Conservation (phyloP, 35 echinoderm and acorn worm genomes). For the Ophioderma brevispina region DNA sequence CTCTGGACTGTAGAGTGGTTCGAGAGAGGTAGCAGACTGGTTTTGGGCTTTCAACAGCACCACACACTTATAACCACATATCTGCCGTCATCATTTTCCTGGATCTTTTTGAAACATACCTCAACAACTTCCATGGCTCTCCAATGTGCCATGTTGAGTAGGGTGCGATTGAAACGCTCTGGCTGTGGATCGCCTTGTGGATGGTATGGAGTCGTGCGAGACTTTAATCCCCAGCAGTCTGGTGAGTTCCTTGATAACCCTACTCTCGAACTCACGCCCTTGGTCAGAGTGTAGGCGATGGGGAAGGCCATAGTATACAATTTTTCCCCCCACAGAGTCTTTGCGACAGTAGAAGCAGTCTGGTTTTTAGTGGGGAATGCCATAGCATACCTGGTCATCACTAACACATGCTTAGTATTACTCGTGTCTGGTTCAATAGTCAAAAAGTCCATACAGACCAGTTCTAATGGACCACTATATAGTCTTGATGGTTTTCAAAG, state of each 20-base stretch:
- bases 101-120: too few species aligned
- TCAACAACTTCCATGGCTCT: conserved; percentile 33
- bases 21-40: too few species aligned
- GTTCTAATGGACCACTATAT: conserved; percentile 38
- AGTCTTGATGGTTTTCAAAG: conserved; percentile 42
- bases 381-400: conserved; percentile 35
- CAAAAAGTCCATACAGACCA: conserved; percentile 68
- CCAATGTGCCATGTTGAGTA: conserved; percentile 53
- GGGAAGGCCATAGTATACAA: conserved; percentile 58
- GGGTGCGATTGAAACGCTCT: conserved; percentile 48
- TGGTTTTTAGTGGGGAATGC: conserved; percentile 62
- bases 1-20: too few species aligned
- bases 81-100: too few species aligned
- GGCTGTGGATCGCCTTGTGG: conserved; percentile 57
- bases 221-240: conserved; percentile 30
- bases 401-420: conserved; percentile 18
- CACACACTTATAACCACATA: too few species aligned
- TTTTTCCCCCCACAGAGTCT: conserved; percentile 31
- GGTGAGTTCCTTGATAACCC: conserved; percentile 35
- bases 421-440: conserved; percentile 31
- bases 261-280: conserved; percentile 53
- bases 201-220: conserved; percentile 40
- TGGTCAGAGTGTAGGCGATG: conserved; percentile 61
- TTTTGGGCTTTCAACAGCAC: too few species aligned
- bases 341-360: conserved; percentile 38